phyloP scores from a whole-genome alignment of 2,113 vertebrate species.

The Willisornis vidua region DNA sequence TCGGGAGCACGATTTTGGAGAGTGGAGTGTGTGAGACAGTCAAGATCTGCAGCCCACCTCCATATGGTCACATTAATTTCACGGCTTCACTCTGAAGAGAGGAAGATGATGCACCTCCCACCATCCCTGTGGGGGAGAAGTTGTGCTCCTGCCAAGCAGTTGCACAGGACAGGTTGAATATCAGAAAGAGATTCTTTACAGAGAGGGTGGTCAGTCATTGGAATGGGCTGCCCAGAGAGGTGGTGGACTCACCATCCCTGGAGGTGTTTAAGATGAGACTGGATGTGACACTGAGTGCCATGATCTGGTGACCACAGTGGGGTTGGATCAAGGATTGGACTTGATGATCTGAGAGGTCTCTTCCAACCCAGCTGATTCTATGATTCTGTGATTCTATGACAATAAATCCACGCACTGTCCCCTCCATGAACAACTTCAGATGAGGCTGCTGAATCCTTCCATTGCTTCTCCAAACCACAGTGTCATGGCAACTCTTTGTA shows the following conservation, averaged over 20 bases:
- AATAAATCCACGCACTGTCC: background rate
- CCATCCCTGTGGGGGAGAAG: conserved; percentile 16
- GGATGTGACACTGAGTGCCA: no score
- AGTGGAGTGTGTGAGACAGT: conserved; percentile 40
- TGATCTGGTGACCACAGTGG: no score
- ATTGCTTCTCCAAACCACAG: background rate
- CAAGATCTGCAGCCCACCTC: conserved; percentile 59
- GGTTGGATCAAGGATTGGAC: no score
- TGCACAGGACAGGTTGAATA: background rate
- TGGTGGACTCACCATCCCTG: no score
- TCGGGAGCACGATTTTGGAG: conserved; percentile 40
- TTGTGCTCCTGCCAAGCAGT: background rate
- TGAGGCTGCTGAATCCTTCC: background rate
- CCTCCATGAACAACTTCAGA: background rate
- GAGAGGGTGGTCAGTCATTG: no score
- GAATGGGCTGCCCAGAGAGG: no score
- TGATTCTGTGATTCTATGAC: background rate
- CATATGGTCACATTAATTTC: conserved; percentile 49
- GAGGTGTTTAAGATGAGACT: no score
- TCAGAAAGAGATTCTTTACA: no score
- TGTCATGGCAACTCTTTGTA: background rate
- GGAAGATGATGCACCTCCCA: conserved; percentile 33
- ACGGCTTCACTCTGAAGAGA: accelerated
- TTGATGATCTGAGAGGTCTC: no score
- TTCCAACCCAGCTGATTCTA: no score